Percentiles rank a stretch among this genome's conserved stretches.
Conservation (phyloP, 2,797 vertebrate genomes). For the Amblyopsis hoosieri region DNA sequence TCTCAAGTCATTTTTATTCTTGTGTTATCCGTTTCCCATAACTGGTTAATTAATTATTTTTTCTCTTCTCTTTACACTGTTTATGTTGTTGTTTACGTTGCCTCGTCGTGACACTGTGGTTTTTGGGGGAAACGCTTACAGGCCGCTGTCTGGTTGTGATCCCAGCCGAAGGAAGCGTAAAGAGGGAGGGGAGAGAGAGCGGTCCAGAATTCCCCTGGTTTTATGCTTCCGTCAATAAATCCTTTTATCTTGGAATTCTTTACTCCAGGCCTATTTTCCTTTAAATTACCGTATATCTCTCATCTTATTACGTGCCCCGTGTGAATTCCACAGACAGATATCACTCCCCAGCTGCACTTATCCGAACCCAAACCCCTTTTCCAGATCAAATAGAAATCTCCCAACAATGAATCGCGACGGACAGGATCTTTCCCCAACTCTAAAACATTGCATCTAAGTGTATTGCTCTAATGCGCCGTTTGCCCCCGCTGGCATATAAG, state of each 20-base stretch:
- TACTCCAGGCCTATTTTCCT: conserved; percentile 24
- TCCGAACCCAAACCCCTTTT: conserved; percentile 37
- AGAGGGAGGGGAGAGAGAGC: conserved; percentile 16
- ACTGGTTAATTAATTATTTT: conserved; percentile 3
- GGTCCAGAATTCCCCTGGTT: conserved; percentile 37
- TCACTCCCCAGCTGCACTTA: conserved; percentile 57
- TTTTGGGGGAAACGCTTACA: conserved; percentile 16
- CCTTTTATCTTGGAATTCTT: conserved; percentile 60
- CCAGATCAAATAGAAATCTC: conserved; percentile 61
- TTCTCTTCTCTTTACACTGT: conserved; percentile 19
- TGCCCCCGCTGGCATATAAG: not conserved
- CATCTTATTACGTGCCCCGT: conserved; percentile 22
- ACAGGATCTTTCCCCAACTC: conserved; percentile 60
- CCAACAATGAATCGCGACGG: conserved; percentile 50
- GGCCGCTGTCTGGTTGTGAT: conserved; percentile 46
- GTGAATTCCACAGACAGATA: conserved; percentile 44
- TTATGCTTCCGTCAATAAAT: conserved; percentile 39
- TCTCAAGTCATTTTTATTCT: conserved; percentile 17
- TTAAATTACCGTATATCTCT: conserved; percentile 41
- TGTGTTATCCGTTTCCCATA: not conserved
- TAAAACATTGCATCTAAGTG: too few species aligned
- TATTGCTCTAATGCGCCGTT: too few species aligned
- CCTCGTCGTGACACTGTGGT: conserved; percentile 10
- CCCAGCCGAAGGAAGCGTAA: conserved; percentile 30
- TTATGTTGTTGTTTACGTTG: conserved; percentile 33